phyloP scores from a whole-genome alignment of 2,113 vertebrate species.

The Lynx canadensis region DNA sequence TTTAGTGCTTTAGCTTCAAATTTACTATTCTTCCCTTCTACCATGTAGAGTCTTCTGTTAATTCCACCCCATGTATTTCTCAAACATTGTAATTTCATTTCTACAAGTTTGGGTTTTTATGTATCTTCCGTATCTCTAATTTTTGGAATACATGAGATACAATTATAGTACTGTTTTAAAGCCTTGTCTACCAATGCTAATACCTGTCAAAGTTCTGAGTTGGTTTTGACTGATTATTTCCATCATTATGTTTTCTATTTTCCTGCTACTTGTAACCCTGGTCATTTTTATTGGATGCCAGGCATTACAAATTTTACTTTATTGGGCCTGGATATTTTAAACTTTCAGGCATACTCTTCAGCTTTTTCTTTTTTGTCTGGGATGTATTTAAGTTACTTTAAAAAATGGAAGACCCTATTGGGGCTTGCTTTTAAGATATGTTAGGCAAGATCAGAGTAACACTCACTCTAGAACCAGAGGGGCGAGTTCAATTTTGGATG shows the following conservation, averaged over 20 bases:
- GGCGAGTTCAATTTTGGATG: neutral
- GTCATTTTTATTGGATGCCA: neutral
- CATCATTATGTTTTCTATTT: neutral
- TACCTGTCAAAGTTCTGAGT: neutral
- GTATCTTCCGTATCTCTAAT: neutral
- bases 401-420: neutral
- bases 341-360: neutral
- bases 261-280: neutral
- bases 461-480: neutral
- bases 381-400: neutral
- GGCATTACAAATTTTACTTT: neutral
- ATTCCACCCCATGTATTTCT: neutral
- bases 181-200: neutral
- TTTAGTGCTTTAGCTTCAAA: neutral
- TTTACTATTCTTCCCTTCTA: neutral
- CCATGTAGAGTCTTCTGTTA: neutral
- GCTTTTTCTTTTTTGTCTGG: neutral
- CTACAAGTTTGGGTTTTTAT: neutral
- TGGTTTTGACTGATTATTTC: neutral
- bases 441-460: neutral
- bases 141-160: neutral
- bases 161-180: neutral
- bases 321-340: neutral
- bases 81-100: neutral
- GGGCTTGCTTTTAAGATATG: neutral